These are phyloP conservation scores for Cistogaster globosa DNA, from an alignment of 2,888 invertebrate species.

Conservation along the genomic window DNA sequence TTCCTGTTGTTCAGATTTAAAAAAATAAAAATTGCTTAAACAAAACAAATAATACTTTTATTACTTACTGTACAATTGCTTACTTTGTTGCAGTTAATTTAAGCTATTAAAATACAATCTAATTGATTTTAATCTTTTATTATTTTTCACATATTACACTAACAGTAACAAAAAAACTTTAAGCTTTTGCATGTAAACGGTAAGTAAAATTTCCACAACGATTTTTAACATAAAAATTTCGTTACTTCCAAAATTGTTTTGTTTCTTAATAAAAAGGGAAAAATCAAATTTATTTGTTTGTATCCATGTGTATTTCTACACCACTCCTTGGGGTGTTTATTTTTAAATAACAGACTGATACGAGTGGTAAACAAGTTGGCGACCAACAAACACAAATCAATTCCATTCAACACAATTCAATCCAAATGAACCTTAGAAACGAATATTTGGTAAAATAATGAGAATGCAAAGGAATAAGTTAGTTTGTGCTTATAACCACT, in stretches of 20 bases:
- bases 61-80: conserved; percentile 3
- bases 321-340: conserved; percentile 66
- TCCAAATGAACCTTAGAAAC: conserved; percentile 4
- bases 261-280: not conserved
- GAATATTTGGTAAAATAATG: conserved; percentile 28
- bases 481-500: not conserved
- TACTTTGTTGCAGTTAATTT: conserved; percentile 2
- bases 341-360: conserved; percentile 33
- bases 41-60: not conserved
- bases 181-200: not conserved
- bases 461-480: conserved; percentile 13
- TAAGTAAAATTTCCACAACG: not conserved
- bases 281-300: not conserved
- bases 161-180: not conserved
- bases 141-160: conserved; percentile 8
- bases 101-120: conserved; percentile 54
- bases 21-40: too few relatives aligned
- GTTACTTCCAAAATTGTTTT: not conserved
- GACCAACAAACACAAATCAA: conserved; percentile 38
- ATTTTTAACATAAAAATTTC: not conserved
- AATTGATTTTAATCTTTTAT: conserved; percentile 59
- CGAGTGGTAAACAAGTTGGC: conserved; percentile 31
- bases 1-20: too few relatives aligned
- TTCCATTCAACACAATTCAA: conserved; percentile 13
- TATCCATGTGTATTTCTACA: not conserved